Evolutionary conservation across 2,888 invertebrate species (phyloP).

Genomic region (Dryadula phaetusa): DNA sequence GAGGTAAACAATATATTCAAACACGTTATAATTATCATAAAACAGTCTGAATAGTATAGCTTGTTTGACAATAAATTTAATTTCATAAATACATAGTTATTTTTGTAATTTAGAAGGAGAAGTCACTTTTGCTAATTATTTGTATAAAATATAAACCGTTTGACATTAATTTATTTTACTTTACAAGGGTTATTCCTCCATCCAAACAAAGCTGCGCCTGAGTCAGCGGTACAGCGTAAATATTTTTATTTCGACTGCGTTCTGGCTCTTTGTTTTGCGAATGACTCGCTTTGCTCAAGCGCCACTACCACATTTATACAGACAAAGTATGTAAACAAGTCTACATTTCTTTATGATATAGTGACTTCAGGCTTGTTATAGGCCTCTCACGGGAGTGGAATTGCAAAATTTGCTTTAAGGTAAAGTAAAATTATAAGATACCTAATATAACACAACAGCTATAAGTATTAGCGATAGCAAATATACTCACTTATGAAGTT

Average conservation of each 20-base stretch:
- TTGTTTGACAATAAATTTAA: neutral
- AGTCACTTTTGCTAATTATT: constrained; percentile 4
- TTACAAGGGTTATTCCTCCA: constrained; percentile 68
- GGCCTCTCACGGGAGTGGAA: neutral
- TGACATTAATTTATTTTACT: constrained; percentile 73
- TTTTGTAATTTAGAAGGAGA: too few relatives aligned
- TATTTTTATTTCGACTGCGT: constrained; percentile 79
- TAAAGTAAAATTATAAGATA: too few relatives aligned
- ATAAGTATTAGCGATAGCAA: neutral
- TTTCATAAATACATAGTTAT: neutral
- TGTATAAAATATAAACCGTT: constrained; percentile 51
- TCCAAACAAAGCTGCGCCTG: constrained; percentile 75
- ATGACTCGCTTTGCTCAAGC: constrained; percentile 60
- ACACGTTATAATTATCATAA: neutral
- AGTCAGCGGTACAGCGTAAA: constrained; percentile 77
- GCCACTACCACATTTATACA: constrained; percentile 67
- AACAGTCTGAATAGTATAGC: neutral
- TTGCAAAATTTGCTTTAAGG: neutral
- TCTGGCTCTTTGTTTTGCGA: constrained; percentile 79
- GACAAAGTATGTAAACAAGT: constrained; percentile 64
- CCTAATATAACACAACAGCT: neutral
- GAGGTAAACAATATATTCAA: neutral
- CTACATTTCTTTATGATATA: constrained; percentile 58
- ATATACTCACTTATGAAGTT: neutral
- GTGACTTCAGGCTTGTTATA: neutral